These are phyloP conservation scores for Byasa hedistus DNA, from an alignment of 2,888 invertebrate genomes.

Conservation along the genomic window DNA sequence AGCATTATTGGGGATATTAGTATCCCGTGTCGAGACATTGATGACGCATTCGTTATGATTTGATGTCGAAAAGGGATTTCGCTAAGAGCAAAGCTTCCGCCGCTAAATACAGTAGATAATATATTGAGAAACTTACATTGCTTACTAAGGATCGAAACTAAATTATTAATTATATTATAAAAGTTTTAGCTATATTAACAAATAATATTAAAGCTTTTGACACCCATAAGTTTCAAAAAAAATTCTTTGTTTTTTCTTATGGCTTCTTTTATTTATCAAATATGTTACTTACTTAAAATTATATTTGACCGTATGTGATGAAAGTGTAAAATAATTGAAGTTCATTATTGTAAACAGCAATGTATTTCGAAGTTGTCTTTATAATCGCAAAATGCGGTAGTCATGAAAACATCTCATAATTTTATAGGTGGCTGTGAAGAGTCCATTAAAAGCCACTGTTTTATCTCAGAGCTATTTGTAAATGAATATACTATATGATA, in stretches of 20 bases:
- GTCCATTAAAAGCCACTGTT: conserved; percentile 55
- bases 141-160: background rate
- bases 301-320: background rate
- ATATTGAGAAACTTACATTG: background rate
- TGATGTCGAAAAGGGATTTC: conserved; percentile 41
- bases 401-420: conserved; percentile 32
- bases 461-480: conserved; percentile 46
- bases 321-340: background rate
- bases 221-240: too few species aligned
- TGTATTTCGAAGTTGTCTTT: conserved; percentile 7
- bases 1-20: conserved; percentile 41
- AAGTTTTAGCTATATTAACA: too few species aligned
- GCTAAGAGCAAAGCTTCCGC: conserved; percentile 33
- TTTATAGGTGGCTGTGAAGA: conserved; percentile 55
- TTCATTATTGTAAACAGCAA: conserved; percentile 6
- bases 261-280: background rate
- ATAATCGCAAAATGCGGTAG: conserved; percentile 20
- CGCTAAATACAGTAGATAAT: conserved; percentile 31
- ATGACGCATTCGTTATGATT: conserved; percentile 47
- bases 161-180: too few species aligned
- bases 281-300: background rate
- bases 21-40: conserved; percentile 48
- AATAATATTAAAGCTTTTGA: too few species aligned
- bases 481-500: conserved; percentile 26
- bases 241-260: background rate